Evolutionary conservation across 2,888 invertebrate genomes (phyloP), one percentile per base, ranked within the genome.

Genomic region (Erannis defoliaria): DNA sequence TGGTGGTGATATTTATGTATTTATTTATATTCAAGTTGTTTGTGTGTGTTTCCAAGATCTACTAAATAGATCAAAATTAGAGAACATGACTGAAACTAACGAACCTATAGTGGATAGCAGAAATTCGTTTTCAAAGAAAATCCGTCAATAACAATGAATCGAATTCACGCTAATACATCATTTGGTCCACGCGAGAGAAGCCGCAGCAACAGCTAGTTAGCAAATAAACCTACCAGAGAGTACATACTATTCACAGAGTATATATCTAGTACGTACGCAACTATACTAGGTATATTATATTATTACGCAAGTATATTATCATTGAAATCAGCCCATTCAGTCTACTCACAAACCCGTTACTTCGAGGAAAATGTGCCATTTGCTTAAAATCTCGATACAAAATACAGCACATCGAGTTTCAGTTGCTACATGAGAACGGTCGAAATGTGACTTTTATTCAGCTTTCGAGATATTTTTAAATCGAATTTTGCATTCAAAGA

Each of bases 311-410:
- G n/a, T 31, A 70, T 73, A 85, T 86, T 84, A 81, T 78, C 82
- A 86, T 84, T 66, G 74, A 76, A 85, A 85, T 80, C 79, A 82
- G 78, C 80, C 78, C 75, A 80, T 82, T 80, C 70, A 70, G 69
- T 67, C 70, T 73, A 77, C 75, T 81, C 71, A 67, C 72, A 73
- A 66, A 74, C 68, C 75, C 68, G 77, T 82, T 81, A 85, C 82
- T 80, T 77, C 70, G 71, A 66, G 70, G 65, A 77, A 51, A 51
- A 79, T 80, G 80, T 75, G 76, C 82, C 78, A 84, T 85, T 87
- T 86, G 78, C 80, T 80, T 83, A 81, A 85, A 84, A 81, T 82
- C 78, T 74, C 83, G 79, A 85, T 85, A 82, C 81, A 72, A 78
- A 78, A 78, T 77, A 60, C 38, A 38, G 38, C 29, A n/a, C n/a